Percentiles rank a stretch among this genome's conserved stretches.
These are phyloP conservation scores for Metaphire vulgaris DNA, from an alignment of 1,140 invertebrate genomes.

Conservation along the genomic window DNA sequence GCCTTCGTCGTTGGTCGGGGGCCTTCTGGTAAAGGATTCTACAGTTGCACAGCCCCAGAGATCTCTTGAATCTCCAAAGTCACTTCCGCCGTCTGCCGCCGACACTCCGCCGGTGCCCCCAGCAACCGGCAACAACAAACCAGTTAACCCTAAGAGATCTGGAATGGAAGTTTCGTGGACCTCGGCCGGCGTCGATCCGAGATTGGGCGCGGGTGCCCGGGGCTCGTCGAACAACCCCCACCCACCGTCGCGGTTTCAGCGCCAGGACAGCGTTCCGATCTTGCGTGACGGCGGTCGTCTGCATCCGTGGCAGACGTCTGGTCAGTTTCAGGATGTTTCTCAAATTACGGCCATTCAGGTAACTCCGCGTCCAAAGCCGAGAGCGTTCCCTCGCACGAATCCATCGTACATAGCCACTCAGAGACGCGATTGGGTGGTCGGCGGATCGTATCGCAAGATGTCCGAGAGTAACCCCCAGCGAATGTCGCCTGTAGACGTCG, in stretches of 20 bases:
- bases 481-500: background rate
- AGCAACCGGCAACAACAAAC: background rate
- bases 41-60: too few species aligned
- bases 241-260: background rate
- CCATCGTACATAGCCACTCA: conserved; percentile 46
- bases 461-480: background rate
- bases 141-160: background rate
- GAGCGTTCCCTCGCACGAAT: conserved; percentile 49
- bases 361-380: conserved; percentile 38
- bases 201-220: background rate
- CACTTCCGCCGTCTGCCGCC: too few species aligned
- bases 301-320: background rate
- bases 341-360: conserved; percentile 27
- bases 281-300: background rate
- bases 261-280: background rate
- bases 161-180: background rate
- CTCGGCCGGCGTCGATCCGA: background rate
- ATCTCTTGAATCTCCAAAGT: background rate
- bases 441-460: background rate
- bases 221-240: background rate
- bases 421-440: too few species aligned
- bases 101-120: background rate
- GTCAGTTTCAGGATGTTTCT: conserved; percentile 26
- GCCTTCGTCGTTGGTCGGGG: background rate
- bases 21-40: too few species aligned